These are phyloP conservation scores for Pseudococcus viburni DNA, from an alignment of 2,888 invertebrate species.

Conservation along the genomic window DNA sequence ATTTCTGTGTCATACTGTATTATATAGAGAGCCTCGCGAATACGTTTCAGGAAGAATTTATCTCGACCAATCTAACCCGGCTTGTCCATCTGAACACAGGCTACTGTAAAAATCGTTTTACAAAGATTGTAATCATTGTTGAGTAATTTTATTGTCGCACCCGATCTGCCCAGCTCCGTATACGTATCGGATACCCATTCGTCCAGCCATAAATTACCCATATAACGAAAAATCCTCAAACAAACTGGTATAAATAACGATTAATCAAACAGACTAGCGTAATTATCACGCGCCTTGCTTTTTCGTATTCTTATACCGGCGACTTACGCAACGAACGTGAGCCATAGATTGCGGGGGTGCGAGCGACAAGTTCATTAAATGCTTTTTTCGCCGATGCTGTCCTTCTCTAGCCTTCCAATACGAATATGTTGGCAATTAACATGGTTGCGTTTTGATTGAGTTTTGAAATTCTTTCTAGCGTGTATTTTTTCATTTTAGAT, in stretches of 20 bases:
- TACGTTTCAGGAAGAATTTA: not conserved
- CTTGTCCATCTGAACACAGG: not conserved
- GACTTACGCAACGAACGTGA: conserved; percentile 47
- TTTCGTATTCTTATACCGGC: not conserved
- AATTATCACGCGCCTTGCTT: conserved; percentile 52
- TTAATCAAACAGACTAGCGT: conserved; percentile 50
- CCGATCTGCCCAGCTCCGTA: not conserved
- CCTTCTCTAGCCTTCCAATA: not conserved
- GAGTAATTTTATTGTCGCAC: conserved; percentile 48
- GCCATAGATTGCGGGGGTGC: conserved; percentile 53
- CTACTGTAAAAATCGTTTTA: conserved; percentile 47
- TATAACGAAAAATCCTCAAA: conserved; percentile 51
- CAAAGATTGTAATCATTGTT: conserved; percentile 52
- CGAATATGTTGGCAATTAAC: conserved; percentile 53
- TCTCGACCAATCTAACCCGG: not conserved
- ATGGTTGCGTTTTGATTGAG: conserved; percentile 43
- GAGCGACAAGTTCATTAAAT: conserved; percentile 50
- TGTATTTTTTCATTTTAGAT: not conserved
- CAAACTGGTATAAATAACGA: conserved; percentile 47
- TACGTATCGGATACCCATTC: not conserved
- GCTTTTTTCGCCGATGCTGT: conserved; percentile 4
- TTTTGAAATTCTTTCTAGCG: conserved; percentile 31
- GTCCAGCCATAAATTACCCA: conserved; percentile 24
- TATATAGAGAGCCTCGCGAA: not conserved
- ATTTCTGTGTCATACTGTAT: too few species aligned